Evolutionary conservation across 2,113 vertebrate genomes (phyloP), one percentile per base, ranked within the genome.

Genomic region (Mobula birostris): DNA sequence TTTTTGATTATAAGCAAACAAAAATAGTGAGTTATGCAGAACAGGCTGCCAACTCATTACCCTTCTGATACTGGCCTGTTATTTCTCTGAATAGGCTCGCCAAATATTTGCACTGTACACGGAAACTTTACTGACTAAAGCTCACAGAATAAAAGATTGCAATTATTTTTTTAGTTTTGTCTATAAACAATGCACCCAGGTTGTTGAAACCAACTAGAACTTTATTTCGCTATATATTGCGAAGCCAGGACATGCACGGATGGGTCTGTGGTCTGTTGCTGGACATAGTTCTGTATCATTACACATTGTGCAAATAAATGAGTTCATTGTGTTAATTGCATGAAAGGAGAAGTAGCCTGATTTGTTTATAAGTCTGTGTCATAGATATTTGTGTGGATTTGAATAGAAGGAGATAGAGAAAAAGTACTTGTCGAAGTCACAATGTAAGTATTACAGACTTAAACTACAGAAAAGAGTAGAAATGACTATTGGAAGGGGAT

Each of bases 181-280:
- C 61, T 61, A 90, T 66, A 90, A 7, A n/a, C 14, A 88, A 88
- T 88, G 85, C 36, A 88, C 85, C 27, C 61, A 66, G 85, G 85
- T 88, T 27, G 9, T 56, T 88, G 85, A 88, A 11, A 63, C 27
- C 58, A 24, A 63, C 58, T 87, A 17, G 56, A 90, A 90, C 85
- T 8, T 90, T 90, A 90, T 32, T 61, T 63, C 24, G 58, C 83
- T 4, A 48, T 63, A 24, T 87, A 63, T 11, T 87, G 56, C 29
- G 27, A 61, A 66, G 63, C 32, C 85, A 90, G 29, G 66, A 68
- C 85, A 90, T 66, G 85, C 85, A 90, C 14, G 61, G 85, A 32
- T 61, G 66, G 85, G 85, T 63, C 85, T 90, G 61, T 66, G 85
- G 61, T 90, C 40, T 17, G 61, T 90, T 90, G 61, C 61, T 32